Evolutionary conservation across 2,113 vertebrate genomes (phyloP), one percentile per base, ranked within the genome.

Genomic region (Platysteira castanea): DNA sequence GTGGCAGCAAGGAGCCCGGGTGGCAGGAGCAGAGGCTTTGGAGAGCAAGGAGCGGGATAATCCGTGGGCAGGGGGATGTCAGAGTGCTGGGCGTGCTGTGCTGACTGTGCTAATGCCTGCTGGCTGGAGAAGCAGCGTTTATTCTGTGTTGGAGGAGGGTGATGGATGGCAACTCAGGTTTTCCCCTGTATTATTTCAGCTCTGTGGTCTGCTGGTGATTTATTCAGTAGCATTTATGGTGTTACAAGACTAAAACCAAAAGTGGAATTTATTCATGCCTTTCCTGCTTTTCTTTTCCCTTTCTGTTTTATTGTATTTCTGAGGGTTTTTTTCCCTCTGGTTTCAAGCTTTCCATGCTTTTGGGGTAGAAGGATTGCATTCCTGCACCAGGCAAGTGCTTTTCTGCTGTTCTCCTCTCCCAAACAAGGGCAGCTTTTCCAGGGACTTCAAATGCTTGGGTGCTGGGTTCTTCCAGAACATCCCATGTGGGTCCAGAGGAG

Each of bases 181-280:
- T 94, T 44, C 39, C 42, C 64, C 92, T 39, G 75, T 82, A 77
- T 96, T 90, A 91, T 82, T 96, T 85, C 81, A 89, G 92, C 87
- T 88, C 84, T 84, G 74, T 84, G 87, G 64, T 83, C 90, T 76
- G 31, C 33, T 54, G 31, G 35, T 94, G 86, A 95, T 96, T 94
- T 95, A 95, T 92, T 84, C 77, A 83, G 70, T 84, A 92, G 80
- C 70, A 9, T 95, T 92, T 95, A 67, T 56, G 57, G 84, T 78
- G 90, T 85, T 92, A 92, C 73, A 64, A 83, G 75, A 70, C 70
- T 73, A 86, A 96, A 95, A 95, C 64, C 76, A 87, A 84, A 95
- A 76, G 96, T 77, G 82, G 95, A 89, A 90, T 95, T 90, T 94
- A 91, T 96, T 96, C 88, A 94, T 64, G 61, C 81, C 39, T 87